Base-by-base conservation (phyloP, 2,888 invertebrate species). In the Tridacna crocea region DNA sequence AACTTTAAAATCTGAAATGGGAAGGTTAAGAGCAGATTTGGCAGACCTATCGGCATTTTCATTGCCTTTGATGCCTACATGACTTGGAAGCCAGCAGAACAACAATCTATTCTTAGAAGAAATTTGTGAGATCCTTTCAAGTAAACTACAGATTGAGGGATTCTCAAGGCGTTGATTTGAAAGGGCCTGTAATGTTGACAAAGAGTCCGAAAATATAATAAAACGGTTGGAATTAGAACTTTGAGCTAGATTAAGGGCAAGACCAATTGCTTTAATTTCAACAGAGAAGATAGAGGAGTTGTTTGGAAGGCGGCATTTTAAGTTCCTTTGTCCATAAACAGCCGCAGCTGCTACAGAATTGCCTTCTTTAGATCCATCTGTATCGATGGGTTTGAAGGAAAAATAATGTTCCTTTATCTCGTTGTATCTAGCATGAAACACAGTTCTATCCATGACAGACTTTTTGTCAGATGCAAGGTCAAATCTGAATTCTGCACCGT, bases 351-450 rank as follows among this genome's bases (percentile, higher is more conserved):
- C 77, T 17, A 77, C 70, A 36, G n/a, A 51, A 3, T 65, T n/a
- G 17, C 26, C 72, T 19, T 66, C 55, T 55, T 76, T 80, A 15
- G 80, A 80, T 47, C 80, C 76, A 72, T 80, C 80, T 26, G 76
- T 80, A 36, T 66, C 77, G 22, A 80, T 46, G 3, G n/a, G 60
- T 58, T 26, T 13, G 66, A 46, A 66, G 26, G 58, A 19, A 12
- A n/a, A 22, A 46, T 61, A 72, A 24, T 13, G 13, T 11, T 70
- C 60, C 27, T 60, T 70, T 2, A 80, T 22, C 55, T 75, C 72
- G 26, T 51, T 3, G 26, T 76, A 80, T 19, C 19, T 26, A 10
- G 22, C 17, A 17, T 77, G 58, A 48, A 77, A 73, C 10, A 60
- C 26, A 66, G 46, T 22, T 19, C 58, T 24, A 46, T 70, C 58